phyloP scores from a whole-genome alignment of 2,797 vertebrate genomes.

The Cynopterus sphinx region DNA sequence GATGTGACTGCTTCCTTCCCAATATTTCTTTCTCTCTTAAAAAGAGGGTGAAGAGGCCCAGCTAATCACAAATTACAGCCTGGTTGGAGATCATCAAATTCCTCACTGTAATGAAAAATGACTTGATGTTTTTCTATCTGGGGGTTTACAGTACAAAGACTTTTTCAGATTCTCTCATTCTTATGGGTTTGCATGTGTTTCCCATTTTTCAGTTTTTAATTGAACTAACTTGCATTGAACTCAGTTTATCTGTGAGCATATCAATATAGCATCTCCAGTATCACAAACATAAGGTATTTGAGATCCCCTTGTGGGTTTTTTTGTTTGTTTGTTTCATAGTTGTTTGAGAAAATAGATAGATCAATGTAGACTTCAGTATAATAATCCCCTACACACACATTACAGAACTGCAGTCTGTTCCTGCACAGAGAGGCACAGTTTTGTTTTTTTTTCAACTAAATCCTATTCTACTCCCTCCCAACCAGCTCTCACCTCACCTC shows the following conservation, averaged over 20 bases:
- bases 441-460: too few species aligned
- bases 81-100: neutral
- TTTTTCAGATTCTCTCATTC: neutral
- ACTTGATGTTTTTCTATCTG: neutral
- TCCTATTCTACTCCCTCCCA: too few species aligned
- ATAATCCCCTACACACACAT: neutral
- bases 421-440: too few species aligned
- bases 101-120: neutral
- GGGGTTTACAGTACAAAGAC: neutral
- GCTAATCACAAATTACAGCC: neutral
- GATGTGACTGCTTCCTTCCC: neutral
- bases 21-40: neutral
- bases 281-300: neutral
- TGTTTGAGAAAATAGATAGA: neutral
- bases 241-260: neutral
- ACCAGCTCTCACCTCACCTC: too few species aligned
- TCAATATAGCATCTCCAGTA: neutral
- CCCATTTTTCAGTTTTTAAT: neutral
- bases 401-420: too few species aligned
- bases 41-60: neutral
- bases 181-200: neutral
- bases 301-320: neutral
- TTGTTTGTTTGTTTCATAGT: neutral
- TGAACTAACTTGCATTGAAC: neutral
- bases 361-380: neutral